Evolutionary conservation across 2,888 invertebrate genomes (phyloP).

Genomic region (Aleiodes testaceus): DNA sequence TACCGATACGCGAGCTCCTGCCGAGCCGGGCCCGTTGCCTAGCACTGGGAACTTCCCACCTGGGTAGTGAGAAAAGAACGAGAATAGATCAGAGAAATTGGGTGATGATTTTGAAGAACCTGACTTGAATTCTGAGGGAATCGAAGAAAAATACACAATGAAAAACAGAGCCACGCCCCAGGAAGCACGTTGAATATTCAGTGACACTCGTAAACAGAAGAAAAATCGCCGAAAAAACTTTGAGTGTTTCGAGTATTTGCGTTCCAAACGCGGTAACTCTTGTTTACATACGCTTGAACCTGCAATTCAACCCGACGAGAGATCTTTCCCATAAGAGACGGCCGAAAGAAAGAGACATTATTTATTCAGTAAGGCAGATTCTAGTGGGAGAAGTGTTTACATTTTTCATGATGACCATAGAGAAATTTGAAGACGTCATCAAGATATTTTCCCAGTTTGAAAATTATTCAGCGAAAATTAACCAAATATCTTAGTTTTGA

Average conservation of each 20-base stretch:
- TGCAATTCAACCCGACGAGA: conserved; percentile 5
- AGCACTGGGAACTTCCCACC: no score
- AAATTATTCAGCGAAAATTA: no score
- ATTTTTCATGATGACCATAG: not conserved
- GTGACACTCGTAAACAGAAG: conserved; percentile 17
- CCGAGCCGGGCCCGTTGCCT: no score
- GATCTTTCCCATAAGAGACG: not conserved
- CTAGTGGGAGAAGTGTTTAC: not conserved
- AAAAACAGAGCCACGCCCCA: conserved; percentile 17
- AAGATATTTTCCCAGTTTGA: no score
- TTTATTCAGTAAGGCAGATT: not conserved
- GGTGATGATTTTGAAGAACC: conserved; percentile 21
- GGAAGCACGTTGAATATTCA: conserved; percentile 35
- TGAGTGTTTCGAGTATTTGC: conserved; percentile 21
- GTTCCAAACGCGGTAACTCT: not conserved
- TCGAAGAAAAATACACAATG: not conserved
- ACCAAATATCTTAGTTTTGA: no score
- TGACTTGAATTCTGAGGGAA: conserved; percentile 21
- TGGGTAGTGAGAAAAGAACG: not conserved
- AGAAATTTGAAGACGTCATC: no score
- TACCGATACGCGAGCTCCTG: no score
- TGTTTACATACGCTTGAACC: conserved; percentile 17
- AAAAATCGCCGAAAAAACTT: not conserved
- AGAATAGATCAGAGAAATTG: not conserved
- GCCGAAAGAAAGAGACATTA: not conserved